phyloP scores from a whole-genome alignment of 2,797 vertebrate genomes.

The Synaphobranchus kaupii region DNA sequence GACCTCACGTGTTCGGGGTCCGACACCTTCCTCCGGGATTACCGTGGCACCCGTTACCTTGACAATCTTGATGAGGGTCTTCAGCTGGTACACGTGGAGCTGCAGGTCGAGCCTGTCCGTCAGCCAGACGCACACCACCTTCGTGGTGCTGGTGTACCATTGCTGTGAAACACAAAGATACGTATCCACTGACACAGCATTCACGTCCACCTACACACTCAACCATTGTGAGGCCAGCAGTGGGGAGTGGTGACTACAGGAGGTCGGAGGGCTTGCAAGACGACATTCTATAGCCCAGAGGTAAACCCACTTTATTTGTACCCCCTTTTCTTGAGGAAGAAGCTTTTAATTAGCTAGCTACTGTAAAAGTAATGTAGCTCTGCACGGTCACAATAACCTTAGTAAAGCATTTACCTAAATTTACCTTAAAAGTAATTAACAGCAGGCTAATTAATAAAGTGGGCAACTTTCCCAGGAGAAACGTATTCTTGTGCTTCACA shows the following conservation, averaged over 20 bases:
- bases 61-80: constrained; percentile 96
- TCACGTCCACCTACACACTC: background rate
- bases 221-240: background rate
- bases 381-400: background rate
- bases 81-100: constrained; percentile 95
- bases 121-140: constrained; percentile 90
- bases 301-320: background rate
- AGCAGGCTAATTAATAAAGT: background rate
- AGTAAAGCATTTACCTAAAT: background rate
- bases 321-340: background rate
- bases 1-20: background rate
- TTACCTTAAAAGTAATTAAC: background rate
- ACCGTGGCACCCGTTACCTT: constrained; percentile 79
- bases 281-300: background rate
- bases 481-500: background rate
- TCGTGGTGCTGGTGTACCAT: constrained; percentile 92
- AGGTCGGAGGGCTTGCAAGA: background rate
- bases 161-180: constrained; percentile 70
- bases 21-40: background rate
- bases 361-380: background rate
- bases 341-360: background rate
- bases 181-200: background rate
- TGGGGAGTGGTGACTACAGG: background rate
- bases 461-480: background rate
- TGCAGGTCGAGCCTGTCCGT: constrained; percentile 93